phyloP scores from a whole-genome alignment of 1,140 invertebrate genomes.

The Spodoptera litura region DNA sequence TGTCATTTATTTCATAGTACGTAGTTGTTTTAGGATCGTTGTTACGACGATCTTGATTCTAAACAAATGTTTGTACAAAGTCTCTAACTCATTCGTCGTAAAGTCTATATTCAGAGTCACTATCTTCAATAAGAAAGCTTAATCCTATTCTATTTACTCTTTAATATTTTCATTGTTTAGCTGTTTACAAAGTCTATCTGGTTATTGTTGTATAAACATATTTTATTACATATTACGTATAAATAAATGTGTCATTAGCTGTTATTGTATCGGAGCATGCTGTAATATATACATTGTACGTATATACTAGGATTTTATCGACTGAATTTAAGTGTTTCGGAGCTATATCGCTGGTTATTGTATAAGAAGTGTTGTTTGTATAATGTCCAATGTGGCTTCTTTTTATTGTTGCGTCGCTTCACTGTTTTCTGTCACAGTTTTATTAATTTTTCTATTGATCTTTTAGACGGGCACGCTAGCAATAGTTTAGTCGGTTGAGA shows the following conservation, averaged over 20 bases:
- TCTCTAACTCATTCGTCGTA: conserved; percentile 43
- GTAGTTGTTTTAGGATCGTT: conserved; percentile 57
- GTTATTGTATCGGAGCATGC: conserved; percentile 67
- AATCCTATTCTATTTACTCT: conserved; percentile 62
- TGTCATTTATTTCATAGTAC: conserved; percentile 39
- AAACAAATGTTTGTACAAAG: conserved; percentile 64
- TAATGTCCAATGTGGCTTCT: conserved; percentile 53
- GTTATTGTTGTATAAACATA: conserved; percentile 77
- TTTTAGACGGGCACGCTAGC: conserved; percentile 54
- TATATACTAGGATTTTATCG: conserved; percentile 66
- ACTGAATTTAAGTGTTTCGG: conserved; percentile 73
- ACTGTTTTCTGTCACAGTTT: conserved; percentile 31
- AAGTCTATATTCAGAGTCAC: conserved; percentile 53
- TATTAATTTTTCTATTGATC: conserved; percentile 42
- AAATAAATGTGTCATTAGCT: conserved; percentile 66
- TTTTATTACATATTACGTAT: conserved; percentile 75
- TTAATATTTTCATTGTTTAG: conserved; percentile 75
- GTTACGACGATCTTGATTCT: conserved; percentile 34
- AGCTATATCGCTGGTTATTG: conserved; percentile 59
- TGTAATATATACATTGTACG: conserved; percentile 64
- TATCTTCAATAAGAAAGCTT: conserved; percentile 64
- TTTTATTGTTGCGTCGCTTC: conserved; percentile 47
- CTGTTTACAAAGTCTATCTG: conserved; percentile 81
- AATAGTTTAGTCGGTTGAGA: conserved; percentile 35
- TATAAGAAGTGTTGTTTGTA: conserved; percentile 54